Evolutionary conservation across 2,113 vertebrate species (phyloP), one percentile per base, ranked within the genome.

Genomic region (Sapayoa aenigma): DNA sequence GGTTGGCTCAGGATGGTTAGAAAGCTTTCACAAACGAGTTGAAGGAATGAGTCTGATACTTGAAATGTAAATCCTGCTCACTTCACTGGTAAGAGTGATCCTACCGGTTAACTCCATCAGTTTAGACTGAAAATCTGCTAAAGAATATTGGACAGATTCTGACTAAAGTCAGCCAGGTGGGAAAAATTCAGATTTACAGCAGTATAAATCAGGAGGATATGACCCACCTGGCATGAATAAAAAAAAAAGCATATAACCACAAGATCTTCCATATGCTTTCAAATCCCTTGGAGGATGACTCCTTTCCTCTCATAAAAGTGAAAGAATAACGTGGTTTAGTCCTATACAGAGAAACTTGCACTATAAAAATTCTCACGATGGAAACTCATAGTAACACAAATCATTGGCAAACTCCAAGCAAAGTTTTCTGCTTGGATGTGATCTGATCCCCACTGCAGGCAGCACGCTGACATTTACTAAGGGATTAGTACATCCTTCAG

Each of bases 381-480:
- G 55, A 93, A 96, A 86, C n/a, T 90, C 75, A 12, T 28, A 74
- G 53, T 18, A 76, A 30, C 35, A 60, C 14, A 63, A 80, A 77
- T 23, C 7, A 23, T 80, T 74, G 85, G 86, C 58, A 74, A 71
- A 56, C 47, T 56, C 1, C 5, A 91, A 94, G 81, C 58, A 41
- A 89, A 69, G 39, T 84, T 84, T 93, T 90, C 63, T 90, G 55
- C 33, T 80, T 59, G 72, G 68, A 59, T 6, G 30, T 6, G 60
- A 92, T 84, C 85, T 0, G 4, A 72, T 82, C 84, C 84, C 60
- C 79, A 56, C 31, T 16, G n/a, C 75, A 91, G 78, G 71, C 79
- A 84, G 60, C 39, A 17, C 3, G 31, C 65, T 90, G 85, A 86
- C 90, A 96, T 95, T 96, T 88, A 52, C 85, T 84, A 53, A 83